These are phyloP conservation scores for Stigmatopora argus DNA, from an alignment of 2,113 vertebrate species.

Conservation along the genomic window DNA sequence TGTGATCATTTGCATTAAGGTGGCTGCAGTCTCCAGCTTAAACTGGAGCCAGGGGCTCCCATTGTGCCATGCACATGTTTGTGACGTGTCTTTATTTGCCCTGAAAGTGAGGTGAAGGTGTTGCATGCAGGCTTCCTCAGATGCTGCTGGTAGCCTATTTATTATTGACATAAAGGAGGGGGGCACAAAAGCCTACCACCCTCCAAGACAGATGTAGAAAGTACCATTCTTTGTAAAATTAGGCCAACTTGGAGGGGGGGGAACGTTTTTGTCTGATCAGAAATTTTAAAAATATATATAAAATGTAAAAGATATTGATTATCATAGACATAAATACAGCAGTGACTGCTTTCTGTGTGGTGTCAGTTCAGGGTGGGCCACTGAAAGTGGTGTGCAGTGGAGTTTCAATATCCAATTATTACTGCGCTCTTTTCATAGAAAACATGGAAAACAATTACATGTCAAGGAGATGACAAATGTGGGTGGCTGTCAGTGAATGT, in stretches of 20 bases:
- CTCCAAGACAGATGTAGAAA: slow-evolving; percentile 4
- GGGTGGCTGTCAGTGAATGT: slow-evolving; percentile 1
- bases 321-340: slow-evolving; percentile 7
- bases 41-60: slow-evolving; percentile 5
- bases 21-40: slow-evolving; percentile 23
- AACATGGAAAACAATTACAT: not conserved
- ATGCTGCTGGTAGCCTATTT: slow-evolving; percentile 50
- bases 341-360: slow-evolving; percentile 25
- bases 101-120: slow-evolving; percentile 50
- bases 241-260: not conserved
- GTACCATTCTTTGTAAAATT: not conserved
- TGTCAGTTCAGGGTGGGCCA: slow-evolving; percentile 25
- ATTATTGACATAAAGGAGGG: slow-evolving; percentile 47
- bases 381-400: slow-evolving; percentile 16
- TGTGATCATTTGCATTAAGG: slow-evolving; percentile 7
- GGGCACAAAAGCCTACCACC: slow-evolving; percentile 39
- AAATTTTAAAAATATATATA: not conserved
- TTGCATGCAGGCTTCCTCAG: slow-evolving; percentile 36
- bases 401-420: slow-evolving; percentile 4
- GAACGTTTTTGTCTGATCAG: not conserved
- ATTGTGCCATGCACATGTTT: not conserved
- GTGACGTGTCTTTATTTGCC: slow-evolving; percentile 1
- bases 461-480: not conserved
- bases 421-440: not conserved
- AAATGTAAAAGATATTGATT: too few relatives aligned